Evolutionary conservation across 2,797 vertebrate species (phyloP).

Genomic region (Anableps anableps): DNA sequence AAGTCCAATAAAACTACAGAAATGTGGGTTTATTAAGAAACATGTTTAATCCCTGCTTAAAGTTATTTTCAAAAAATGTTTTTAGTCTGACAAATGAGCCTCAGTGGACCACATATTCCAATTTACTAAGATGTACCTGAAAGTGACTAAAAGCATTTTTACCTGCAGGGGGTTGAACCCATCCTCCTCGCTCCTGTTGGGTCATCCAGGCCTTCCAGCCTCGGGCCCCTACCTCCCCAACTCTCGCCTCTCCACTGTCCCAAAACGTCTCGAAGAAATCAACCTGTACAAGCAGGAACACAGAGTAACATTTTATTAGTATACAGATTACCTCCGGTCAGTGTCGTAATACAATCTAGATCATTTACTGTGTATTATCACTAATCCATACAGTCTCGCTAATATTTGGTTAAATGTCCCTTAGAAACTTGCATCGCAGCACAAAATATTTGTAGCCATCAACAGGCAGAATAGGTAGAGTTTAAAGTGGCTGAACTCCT

Average conservation of each 20-base stretch:
- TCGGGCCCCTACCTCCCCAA: constrained; percentile 90
- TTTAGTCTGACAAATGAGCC: not conserved
- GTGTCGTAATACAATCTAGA: not conserved
- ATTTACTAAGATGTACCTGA: not conserved
- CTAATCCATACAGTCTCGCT: not conserved
- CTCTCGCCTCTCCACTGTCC: constrained; percentile 94
- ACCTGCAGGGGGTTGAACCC: constrained; percentile 88
- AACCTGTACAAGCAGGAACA: constrained; percentile 75
- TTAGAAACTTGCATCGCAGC: not conserved
- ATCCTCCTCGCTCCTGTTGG: constrained; percentile 95
- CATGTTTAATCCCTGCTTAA: not conserved
- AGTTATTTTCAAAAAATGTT: not conserved
- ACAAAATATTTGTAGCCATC: not conserved
- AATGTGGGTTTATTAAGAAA: not conserved
- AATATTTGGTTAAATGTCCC: not conserved
- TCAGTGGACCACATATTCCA: not conserved
- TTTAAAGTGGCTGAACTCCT: not conserved
- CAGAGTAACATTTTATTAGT: not conserved
- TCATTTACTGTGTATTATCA: not conserved
- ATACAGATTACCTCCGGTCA: not conserved
- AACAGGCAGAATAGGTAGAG: not conserved
- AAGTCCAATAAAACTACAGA: not conserved
- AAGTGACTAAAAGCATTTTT: constrained; percentile 24
- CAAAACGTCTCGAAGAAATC: constrained; percentile 99
- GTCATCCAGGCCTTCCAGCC: constrained; percentile 97